Evolutionary conservation across 1,140 invertebrate species (phyloP).

Genomic region (Euura saliciscinereae): DNA sequence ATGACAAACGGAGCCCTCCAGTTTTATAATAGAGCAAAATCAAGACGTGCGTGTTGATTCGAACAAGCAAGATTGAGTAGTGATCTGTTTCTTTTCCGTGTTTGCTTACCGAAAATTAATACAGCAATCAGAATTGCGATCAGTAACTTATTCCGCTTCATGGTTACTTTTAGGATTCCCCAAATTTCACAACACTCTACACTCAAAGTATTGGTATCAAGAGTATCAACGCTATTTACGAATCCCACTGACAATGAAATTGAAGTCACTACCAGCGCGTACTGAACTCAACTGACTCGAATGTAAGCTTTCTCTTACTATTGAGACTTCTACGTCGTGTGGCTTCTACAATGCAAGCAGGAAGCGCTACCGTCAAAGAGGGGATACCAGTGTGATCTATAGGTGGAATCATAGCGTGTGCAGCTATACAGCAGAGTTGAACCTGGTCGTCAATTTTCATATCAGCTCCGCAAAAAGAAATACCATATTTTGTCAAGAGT

Average conservation of each 20-base stretch:
- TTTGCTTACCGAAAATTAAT: background rate
- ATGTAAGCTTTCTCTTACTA: conserved; percentile 5
- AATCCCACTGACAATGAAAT: background rate
- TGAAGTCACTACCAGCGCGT: background rate
- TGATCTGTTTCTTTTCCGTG: too few species aligned
- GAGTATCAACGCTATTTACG: background rate
- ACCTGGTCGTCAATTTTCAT: too few species aligned
- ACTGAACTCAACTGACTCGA: background rate
- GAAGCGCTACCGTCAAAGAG: background rate
- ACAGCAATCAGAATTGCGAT: background rate
- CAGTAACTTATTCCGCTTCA: background rate
- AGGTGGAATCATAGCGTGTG: too few species aligned
- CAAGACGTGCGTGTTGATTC: too few species aligned
- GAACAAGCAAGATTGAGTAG: too few species aligned
- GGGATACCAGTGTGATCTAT: background rate
- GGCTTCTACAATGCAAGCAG: background rate
- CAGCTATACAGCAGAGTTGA: too few species aligned
- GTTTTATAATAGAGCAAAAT: too few species aligned
- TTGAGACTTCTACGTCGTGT: background rate
- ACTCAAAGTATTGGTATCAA: background rate
- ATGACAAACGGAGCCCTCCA: too few species aligned
- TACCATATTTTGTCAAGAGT: too few species aligned
- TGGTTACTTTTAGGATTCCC: background rate
- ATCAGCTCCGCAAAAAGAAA: too few species aligned
- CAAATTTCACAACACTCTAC: background rate